Percentiles rank a stretch among this genome's conserved stretches.
phyloP scores from a whole-genome alignment of 2,113 vertebrate species.

The Amblyopsis rosae region DNA sequence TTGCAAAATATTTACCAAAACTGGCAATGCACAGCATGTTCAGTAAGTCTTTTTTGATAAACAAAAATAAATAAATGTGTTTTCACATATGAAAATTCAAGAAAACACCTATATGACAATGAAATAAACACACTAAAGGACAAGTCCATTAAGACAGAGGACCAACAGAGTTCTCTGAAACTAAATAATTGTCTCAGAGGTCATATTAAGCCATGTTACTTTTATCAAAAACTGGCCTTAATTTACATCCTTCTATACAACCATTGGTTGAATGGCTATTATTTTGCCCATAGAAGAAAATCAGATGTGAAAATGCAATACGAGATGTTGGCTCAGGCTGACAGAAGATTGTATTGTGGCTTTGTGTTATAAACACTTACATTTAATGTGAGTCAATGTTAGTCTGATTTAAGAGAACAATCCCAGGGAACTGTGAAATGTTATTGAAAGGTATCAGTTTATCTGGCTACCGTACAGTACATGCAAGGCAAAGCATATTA shows the following conservation, averaged over 20 bases:
- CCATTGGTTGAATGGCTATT: constrained; percentile 1
- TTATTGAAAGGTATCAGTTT: too few relatives aligned
- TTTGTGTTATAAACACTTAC: neutral
- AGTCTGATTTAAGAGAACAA: too few relatives aligned
- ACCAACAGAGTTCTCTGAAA: constrained; percentile 31
- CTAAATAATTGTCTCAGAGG: constrained; percentile 18
- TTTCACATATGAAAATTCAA: constrained; percentile 66
- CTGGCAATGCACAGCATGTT: constrained; percentile 82
- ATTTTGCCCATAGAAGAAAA: constrained; percentile 11
- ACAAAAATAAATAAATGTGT: constrained; percentile 80
- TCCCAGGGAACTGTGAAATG: too few relatives aligned
- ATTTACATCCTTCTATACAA: constrained; percentile 11
- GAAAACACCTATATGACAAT: constrained; percentile 57
- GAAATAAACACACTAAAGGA: constrained; percentile 46
- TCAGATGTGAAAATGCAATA: neutral
- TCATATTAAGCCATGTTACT: constrained; percentile 28
- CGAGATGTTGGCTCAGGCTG: neutral
- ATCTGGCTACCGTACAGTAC: too few relatives aligned
- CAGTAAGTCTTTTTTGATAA: constrained; percentile 71
- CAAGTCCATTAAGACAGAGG: constrained; percentile 44
- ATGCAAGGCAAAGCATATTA: too few relatives aligned
- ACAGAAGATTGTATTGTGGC: neutral
- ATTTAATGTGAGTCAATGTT: too few relatives aligned
- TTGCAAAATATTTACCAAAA: constrained; percentile 81
- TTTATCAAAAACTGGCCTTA: constrained; percentile 8